Base-by-base conservation (phyloP, 2,797 vertebrate genomes). In the Rhyacichthys aspro region DNA sequence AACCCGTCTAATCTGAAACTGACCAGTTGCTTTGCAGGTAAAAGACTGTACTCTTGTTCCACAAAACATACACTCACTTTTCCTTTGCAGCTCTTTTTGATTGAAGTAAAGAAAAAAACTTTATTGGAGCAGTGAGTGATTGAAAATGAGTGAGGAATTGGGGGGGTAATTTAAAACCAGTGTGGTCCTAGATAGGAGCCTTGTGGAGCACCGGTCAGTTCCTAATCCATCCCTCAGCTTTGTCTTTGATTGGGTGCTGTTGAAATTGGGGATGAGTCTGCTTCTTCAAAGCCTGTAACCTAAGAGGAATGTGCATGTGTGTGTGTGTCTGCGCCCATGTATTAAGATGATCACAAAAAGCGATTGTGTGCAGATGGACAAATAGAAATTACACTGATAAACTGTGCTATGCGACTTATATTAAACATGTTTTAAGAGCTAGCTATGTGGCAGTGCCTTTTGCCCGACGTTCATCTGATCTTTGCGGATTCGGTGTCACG, bases 231-330 rank as follows among this genome's bases (percentile, higher is more conserved):
- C 76, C 80, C 76, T 81, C 79, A 85, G 85, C 87, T 87, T 75
- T 86, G 70, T 72, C 78, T 90, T 90, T 92, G 90, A 93, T 92
- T 92, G 89, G 88, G 82, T 89, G 59, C 85, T 91, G 91, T 90
- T 93, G 92, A 93, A 92, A 93, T 89, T 89, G 81, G 88, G 90
- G 91, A 92, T 92, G 89, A 93, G 79, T 85, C 82, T 81, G 77
- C 74, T 62, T 70, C 88, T 90, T 91, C 88, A 90, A 90, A 89
- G 86, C 78, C 60, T 61, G 90, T 85, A 92, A 92, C 87, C 83
- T 81, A 83, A 91, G 79, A 88, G 64, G 85, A 80, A 73, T 58
- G 48, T 54, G 19, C 78, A 57, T 68, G 48, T 75, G 74, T 70
- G 61, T 63, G 56, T 70, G 61, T 57, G 52, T 57, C 62, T 61